phyloP scores from a whole-genome alignment of 2,797 vertebrate genomes.

The Morus bassanus region DNA sequence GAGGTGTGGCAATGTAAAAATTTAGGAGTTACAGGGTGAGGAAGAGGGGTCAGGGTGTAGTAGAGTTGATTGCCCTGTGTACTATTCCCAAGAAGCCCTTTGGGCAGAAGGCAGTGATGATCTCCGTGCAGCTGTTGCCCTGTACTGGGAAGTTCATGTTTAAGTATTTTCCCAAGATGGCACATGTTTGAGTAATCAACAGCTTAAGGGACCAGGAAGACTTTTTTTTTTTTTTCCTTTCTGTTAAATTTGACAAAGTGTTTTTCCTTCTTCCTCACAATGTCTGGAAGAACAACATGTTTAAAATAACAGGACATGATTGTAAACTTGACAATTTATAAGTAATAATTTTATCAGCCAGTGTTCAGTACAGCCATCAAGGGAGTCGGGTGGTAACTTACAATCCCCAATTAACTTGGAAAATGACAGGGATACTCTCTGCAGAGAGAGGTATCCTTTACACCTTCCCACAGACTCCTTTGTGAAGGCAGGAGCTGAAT shows the following conservation, averaged over 20 bases:
- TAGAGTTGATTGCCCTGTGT: background rate
- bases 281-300: background rate
- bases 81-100: background rate
- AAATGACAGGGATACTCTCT: background rate
- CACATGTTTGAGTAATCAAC: background rate
- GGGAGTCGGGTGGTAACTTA: background rate
- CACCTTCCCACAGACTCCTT: background rate
- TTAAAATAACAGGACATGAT: background rate
- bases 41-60: background rate
- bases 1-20: constrained; percentile 25
- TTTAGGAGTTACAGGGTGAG: background rate
- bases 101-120: background rate
- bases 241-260: background rate
- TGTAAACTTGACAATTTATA: background rate
- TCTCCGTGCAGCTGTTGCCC: background rate
- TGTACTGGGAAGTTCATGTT: background rate
- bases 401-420: background rate
- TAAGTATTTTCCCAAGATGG: background rate
- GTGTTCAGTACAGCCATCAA: background rate
- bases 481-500: background rate
- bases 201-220: background rate
- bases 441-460: background rate
- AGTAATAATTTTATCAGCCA: background rate
- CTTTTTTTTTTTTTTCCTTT: background rate
- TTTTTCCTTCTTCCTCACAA: background rate